Evolutionary conservation across 2,888 invertebrate genomes (phyloP), one percentile per base, ranked within the genome.

Genomic region (Bibio marci): DNA sequence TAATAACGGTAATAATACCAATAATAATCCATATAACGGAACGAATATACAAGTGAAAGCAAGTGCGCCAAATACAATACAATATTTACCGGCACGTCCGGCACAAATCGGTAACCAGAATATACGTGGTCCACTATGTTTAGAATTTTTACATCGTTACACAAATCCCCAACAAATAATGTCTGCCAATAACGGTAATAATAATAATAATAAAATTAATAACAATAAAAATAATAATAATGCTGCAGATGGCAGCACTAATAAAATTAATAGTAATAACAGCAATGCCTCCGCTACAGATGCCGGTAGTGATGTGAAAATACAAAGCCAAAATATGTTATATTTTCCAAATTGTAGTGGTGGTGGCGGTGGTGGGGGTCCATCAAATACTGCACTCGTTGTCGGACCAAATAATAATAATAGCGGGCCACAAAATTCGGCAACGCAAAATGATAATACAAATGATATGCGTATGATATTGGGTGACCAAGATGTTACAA

Each of bases 41-140:
- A 50, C 52, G 2, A 92, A 87, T 60, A 81, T 88, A 31, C 87
- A 88, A 64, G 91, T 95, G 19, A 94, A 94, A 63, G 85, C 94
- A 10, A 91, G 86, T 60, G 91, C 94, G 11, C 94, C 95, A 0
- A 95, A 95, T 63, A 95, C 95, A 28, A 95, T 95, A 57, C 94
- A 95, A 67, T 95, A 95, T 69, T 73, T 94, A 59, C 95, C 95
- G 17, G 87, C 91, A 38, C 73, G 91, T 63, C 86, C 5, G 22
- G 5, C 92, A n/a, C 88, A 88, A 56, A 76, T 78, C 52, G 74
- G 74, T 52, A 70, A 71, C 12, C 5, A 25, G 11, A 75, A 71
- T 38, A 80, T 80, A 1, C 67, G 87, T 33, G 80, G 81, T 10
- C 86, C 88, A 5, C 88, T 88, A 30, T 83, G 86, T 62, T 66